Base-by-base conservation (phyloP, 1,140 invertebrate genomes). In the Conus betulinus region DNA sequence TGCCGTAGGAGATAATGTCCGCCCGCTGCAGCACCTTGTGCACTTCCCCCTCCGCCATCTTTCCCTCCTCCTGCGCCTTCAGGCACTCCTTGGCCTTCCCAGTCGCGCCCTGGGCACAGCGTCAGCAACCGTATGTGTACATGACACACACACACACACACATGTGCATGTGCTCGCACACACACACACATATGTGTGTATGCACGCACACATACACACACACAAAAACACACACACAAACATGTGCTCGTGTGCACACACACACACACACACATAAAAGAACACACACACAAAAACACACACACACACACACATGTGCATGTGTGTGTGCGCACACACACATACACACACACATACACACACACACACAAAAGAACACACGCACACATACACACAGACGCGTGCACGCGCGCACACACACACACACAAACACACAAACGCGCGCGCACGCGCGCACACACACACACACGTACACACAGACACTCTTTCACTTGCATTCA, bases 1-100 rank as follows among this genome's bases (percentile, higher is more conserved):
- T 96, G 2, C 98, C 97, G 93, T 99, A 99, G 0, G 98, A 98
- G 92, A 99, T 97, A 13, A 98, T 96, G 95, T 99, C 98, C 0
- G 98, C 98, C 91, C 98, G 96, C 91, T 97, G 96, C 87, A 97
- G 96, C 8, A 99, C 97, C 92, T 97, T 97, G 83, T 97, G 96
- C 71, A 98, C 95, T 92, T 98, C 97, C 79, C 96, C 95, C 86
- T 97, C 96, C 92, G 97, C 97, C 96, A 98, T 97, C 96, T 98
- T 98, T 87, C 97, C 97, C 93, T 98, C 98, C 78, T 96, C 96
- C 67, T 96, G 97, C 89, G 97, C 94, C 92, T 97, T 97, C 92
- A 98, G 97, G 94, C 98, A 98, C 93, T 99, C 98, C 93, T 97
- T 97, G 87, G 97, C 97, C 94, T 99, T 99, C 90, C 98, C 97